Conservation (phyloP, 2,113 vertebrate species). For the Paracanthobrama guichenoti region DNA sequence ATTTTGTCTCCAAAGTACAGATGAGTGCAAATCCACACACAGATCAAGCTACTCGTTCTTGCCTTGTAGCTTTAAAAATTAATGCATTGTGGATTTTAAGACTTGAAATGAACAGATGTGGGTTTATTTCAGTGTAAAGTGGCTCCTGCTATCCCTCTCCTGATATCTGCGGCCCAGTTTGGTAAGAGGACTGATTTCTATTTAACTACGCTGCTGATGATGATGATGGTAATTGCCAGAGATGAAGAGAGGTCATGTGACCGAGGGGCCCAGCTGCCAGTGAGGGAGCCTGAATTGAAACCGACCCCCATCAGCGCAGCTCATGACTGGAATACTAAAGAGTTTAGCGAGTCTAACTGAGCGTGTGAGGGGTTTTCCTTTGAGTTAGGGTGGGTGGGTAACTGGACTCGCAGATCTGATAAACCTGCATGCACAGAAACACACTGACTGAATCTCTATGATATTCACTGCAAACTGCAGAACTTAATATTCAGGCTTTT, state of each 20-base stretch:
- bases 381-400: too few species aligned
- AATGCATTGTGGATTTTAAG: background rate
- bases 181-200: background rate
- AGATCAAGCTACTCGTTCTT: conserved; percentile 2
- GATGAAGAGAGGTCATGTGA: conserved; percentile 40
- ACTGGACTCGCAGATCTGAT: too few species aligned
- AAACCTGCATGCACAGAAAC: too few species aligned
- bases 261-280: background rate
- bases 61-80: conserved; percentile 3
- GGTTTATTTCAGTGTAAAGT: background rate
- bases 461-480: too few species aligned
- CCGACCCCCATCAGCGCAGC: background rate
- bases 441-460: too few species aligned
- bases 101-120: conserved; percentile 1
- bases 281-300: conserved; percentile 9
- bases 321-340: conserved; percentile 17
- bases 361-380: conserved; percentile 2
- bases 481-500: too few species aligned
- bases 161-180: background rate
- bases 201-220: background rate
- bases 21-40: background rate
- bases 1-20: background rate
- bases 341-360: background rate
- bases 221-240: conserved; percentile 10
- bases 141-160: background rate